These are phyloP conservation scores for Athene noctua DNA, from an alignment of 2,113 vertebrate genomes.

Conservation along the genomic window DNA sequence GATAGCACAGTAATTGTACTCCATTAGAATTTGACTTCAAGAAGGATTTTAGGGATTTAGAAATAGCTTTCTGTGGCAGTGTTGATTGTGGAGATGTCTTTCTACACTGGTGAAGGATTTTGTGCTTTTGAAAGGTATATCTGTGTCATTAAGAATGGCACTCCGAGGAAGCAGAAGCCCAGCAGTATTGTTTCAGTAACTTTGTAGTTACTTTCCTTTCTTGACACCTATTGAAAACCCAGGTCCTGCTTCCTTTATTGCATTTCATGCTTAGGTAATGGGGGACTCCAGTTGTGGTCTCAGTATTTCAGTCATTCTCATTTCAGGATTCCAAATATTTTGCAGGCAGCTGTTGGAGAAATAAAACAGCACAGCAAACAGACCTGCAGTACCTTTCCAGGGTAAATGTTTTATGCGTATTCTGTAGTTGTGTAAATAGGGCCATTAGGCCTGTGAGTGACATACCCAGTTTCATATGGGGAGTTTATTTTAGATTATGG, in stretches of 20 bases:
- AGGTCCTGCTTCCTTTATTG: not conserved
- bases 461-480: not conserved
- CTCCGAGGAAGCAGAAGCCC: not conserved
- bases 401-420: not conserved
- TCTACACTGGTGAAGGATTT: not conserved
- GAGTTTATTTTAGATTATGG: slow-evolving; percentile 34
- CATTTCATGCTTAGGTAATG: not conserved
- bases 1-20: not conserved
- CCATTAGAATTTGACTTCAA: not conserved
- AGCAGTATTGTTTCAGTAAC: not conserved
- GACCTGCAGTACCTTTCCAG: not conserved
- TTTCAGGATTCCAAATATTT: not conserved
- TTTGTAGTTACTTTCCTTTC: not conserved
- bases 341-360: not conserved
- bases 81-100: not conserved
- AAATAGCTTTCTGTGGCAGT: not conserved
- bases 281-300: not conserved
- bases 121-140: not conserved
- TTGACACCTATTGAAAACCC: not conserved
- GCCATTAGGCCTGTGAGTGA: not conserved
- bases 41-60: not conserved
- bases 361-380: not conserved
- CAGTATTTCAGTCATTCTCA: not conserved
- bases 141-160: not conserved
- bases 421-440: slow-evolving; percentile 27